These are phyloP conservation scores for Eupristina koningsbergeri DNA, from an alignment of 1,140 invertebrate species.

Conservation along the genomic window DNA sequence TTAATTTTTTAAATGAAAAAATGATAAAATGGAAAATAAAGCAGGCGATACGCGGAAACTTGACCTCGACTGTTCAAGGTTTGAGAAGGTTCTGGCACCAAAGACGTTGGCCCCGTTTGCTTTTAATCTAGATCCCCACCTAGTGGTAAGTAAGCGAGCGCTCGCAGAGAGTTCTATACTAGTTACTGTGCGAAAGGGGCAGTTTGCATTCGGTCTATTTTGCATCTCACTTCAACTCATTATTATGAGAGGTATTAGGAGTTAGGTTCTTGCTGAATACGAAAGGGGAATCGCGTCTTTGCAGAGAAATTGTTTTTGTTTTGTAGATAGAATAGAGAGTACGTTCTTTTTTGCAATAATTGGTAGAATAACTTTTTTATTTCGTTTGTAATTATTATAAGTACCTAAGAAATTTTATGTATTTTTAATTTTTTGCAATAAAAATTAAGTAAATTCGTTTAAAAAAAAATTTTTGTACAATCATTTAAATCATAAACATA, in stretches of 20 bases:
- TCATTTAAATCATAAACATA: no score
- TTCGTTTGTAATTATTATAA: background rate
- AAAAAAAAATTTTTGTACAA: no score
- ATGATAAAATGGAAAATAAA: background rate
- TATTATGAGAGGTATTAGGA: background rate
- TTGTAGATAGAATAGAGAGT: background rate
- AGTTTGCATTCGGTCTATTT: slow-evolving; percentile 58
- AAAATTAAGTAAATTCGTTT: no score
- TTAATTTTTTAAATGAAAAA: background rate
- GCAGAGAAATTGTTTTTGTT: slow-evolving; percentile 28
- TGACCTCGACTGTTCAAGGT: slow-evolving; percentile 70
- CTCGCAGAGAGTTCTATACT: background rate
- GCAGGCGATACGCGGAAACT: slow-evolving; percentile 25
- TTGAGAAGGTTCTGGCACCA: slow-evolving; percentile 70
- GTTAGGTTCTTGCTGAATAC: background rate
- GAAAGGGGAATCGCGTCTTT: background rate
- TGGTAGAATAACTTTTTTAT: background rate
- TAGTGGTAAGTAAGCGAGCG: slow-evolving; percentile 45
- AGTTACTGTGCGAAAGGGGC: background rate
- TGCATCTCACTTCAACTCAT: slow-evolving; percentile 55
- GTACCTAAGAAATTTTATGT: background rate
- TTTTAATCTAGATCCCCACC: slow-evolving; percentile 74
- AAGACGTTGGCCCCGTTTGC: slow-evolving; percentile 73
- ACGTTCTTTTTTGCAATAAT: background rate
- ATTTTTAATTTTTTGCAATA: background rate